A percentile compares a stretch with the other conserved stretches of the same genome.
phyloP scores from a whole-genome alignment of 2,888 invertebrate species.

The Acrobasis suavella region DNA sequence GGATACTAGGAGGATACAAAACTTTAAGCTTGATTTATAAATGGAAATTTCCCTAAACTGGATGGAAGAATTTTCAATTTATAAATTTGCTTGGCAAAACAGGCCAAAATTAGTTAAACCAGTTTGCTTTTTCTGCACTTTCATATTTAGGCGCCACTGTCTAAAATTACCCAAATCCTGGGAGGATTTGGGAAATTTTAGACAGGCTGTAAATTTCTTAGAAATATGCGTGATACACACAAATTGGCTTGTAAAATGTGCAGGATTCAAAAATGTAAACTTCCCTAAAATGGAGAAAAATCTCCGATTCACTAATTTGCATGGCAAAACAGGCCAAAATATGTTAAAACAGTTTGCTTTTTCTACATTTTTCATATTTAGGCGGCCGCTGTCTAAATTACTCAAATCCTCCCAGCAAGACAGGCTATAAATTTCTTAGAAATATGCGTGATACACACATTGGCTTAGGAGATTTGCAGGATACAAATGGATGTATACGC shows the following conservation, averaged over 20 bases:
- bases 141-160: constrained; percentile 25
- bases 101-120: no score
- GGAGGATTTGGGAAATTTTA: no score
- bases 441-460: constrained; percentile 38
- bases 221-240: constrained; percentile 39
- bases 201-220: constrained; percentile 46
- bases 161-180: constrained; percentile 40
- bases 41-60: no score
- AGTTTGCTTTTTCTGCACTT: no score
- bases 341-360: neutral
- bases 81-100: no score
- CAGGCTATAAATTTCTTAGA: constrained; percentile 47
- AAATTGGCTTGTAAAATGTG: constrained; percentile 42
- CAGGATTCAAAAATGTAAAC: no score
- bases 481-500: constrained; percentile 35
- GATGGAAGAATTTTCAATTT: no score
- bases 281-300: no score
- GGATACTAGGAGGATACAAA: no score
- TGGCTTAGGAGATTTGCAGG: constrained; percentile 46
- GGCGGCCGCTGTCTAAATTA: constrained; percentile 36
- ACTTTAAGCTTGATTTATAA: no score
- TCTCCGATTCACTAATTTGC: constrained; percentile 33
- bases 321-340: constrained; percentile 21
- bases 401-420: constrained; percentile 38
- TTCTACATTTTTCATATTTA: constrained; percentile 24